These are phyloP conservation scores for Semnornis frantzii DNA, from an alignment of 2,113 vertebrate species.

Conservation along the genomic window DNA sequence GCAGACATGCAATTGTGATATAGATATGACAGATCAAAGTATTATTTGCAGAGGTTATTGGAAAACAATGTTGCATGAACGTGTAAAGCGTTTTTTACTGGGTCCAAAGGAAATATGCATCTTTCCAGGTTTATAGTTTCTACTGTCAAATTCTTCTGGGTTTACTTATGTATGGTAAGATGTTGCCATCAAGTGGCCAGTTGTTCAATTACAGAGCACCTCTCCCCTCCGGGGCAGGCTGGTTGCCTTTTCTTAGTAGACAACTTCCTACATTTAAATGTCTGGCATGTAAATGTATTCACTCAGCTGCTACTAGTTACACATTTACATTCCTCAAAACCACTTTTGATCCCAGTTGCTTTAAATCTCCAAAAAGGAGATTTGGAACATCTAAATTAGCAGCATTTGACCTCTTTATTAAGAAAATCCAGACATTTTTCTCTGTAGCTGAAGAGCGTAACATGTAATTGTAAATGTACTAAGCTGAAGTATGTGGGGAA, in stretches of 20 bases:
- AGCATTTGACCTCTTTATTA: background rate
- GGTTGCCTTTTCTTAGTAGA: background rate
- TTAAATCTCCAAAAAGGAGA: background rate
- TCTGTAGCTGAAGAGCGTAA: background rate
- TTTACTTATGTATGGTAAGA: conserved; percentile 39
- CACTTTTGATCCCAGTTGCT: background rate
- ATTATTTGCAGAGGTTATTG: background rate
- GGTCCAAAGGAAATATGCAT: background rate
- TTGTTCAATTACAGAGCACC: background rate
- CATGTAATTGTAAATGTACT: background rate
- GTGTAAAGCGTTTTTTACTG: background rate
- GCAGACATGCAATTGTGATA: rapidly evolving
- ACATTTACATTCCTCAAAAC: background rate
- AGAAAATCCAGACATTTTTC: background rate
- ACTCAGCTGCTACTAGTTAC: background rate
- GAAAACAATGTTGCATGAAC: background rate
- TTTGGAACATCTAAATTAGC: background rate
- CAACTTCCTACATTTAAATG: background rate
- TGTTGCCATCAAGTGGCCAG: conserved; percentile 70
- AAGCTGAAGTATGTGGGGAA: background rate
- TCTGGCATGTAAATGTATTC: background rate
- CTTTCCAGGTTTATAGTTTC: background rate
- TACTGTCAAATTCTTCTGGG: background rate
- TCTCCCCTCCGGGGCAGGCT: background rate
- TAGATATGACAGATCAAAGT: background rate